Base-by-base conservation (phyloP, 2,888 invertebrate species). In the Protodeltote pygarga region DNA sequence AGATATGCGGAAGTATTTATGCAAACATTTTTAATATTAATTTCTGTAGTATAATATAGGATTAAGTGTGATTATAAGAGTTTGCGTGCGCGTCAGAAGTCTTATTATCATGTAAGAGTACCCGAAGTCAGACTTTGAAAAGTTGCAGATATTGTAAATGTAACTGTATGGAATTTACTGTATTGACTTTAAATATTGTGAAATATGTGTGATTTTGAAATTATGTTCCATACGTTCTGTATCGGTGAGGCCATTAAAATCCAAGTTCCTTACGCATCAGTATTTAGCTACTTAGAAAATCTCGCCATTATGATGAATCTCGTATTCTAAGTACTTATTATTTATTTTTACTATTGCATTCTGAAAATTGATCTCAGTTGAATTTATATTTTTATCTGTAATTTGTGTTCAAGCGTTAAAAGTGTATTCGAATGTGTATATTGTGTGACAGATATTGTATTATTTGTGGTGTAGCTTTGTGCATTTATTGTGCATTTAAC, bases 221-320 rank as follows among this genome's bases (percentile, higher is more conserved):
- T 32, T 58, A 45, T 66, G n/a, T 68, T 54, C 52, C 63, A 65
- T 59, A 66, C 59, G 50, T 54, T 55, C 54, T 64, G 67, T 53
- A 60, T 63, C 27, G 31, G 65, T 39, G 68, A 77, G 71, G 73
- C 75, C 77, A 74, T 79, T 67, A 45, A 62, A 65, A 71, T 70
- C 50, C 73, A 77, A 82, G 83, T 84, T 84, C 83, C 83, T 84
- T 77, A 74, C 64, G 58, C 63, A 72, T 71, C 83, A 84, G 83
- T 84, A 84, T 84, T 84, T 74, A 71, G 65, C 70, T 75, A 71
- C 65, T 68, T 75, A 66, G 62, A 71, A 61, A 73, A 75, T 75
- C 65, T 79, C 79, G 82, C 80, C 82, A 81, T 82, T 77, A 68
- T 73, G 57, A 75, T 71, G 78, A 83, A 81, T 83, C 79, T 83